Evolutionary conservation across 2,113 vertebrate species (phyloP).

Genomic region (Pachycephala philippinensis): DNA sequence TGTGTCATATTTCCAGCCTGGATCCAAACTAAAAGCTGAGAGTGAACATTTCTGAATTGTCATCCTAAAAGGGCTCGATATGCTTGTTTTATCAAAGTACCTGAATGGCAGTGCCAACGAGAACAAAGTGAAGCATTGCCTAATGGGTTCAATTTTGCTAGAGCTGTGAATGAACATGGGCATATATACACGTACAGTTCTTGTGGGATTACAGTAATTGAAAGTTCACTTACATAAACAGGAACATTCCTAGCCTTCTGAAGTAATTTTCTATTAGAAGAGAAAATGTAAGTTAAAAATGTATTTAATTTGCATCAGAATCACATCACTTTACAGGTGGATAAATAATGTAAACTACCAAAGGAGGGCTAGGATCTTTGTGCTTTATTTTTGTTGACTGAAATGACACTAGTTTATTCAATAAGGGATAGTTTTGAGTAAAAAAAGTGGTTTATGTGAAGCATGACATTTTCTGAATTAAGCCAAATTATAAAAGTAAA

Average conservation of each 20-base stretch:
- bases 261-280: slow-evolving; percentile 39
- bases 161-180: not conserved
- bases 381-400: not conserved
- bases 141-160: not conserved
- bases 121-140: not conserved
- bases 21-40: not conserved
- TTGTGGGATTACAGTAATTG: slow-evolving; percentile 8
- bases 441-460: slow-evolving; percentile 11
- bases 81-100: slow-evolving; percentile 9
- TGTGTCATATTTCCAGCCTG: not conserved
- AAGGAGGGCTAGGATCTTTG: not conserved
- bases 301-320: slow-evolving; percentile 33
- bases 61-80: not conserved
- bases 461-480: slow-evolving; percentile 12
- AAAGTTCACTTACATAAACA: slow-evolving; percentile 34
- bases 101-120: not conserved
- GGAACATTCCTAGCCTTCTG: slow-evolving; percentile 11
- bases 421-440: not conserved
- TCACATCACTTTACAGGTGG: slow-evolving; percentile 8
- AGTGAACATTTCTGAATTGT: slow-evolving; percentile 12
- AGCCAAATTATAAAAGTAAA: slow-evolving; percentile 7
- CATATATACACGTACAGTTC: not conserved
- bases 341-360: slow-evolving; percentile 36
- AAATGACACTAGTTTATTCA: not conserved
- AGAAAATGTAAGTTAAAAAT: slow-evolving; percentile 11